Conservation (phyloP, 2,888 invertebrate genomes). For the Plagodis pulveraria region DNA sequence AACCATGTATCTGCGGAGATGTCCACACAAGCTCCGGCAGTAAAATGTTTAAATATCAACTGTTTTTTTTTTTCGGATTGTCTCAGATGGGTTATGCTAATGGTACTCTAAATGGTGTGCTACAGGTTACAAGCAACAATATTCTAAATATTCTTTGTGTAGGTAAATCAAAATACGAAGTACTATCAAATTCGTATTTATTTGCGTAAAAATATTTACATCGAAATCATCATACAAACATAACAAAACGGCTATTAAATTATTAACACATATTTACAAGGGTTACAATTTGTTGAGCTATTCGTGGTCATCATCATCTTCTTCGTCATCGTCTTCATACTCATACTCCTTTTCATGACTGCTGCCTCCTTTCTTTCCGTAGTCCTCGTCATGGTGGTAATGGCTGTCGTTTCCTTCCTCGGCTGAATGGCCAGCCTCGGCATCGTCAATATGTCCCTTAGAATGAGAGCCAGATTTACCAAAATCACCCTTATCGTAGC, state of each 20-base stretch:
- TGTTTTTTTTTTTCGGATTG: too few species aligned
- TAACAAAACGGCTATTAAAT: slow-evolving; percentile 69
- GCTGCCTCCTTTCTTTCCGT: slow-evolving; percentile 80
- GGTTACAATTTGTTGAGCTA: slow-evolving; percentile 42
- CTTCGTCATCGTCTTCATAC: slow-evolving; percentile 65
- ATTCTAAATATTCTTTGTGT: too few species aligned
- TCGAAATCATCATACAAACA: slow-evolving; percentile 64
- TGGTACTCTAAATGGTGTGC: too few species aligned
- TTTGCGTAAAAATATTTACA: slow-evolving; percentile 65
- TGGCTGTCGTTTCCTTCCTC: slow-evolving; percentile 84
- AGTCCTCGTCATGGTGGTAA: slow-evolving; percentile 82
- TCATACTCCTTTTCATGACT: slow-evolving; percentile 76
- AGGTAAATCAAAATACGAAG: too few species aligned
- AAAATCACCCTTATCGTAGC: slow-evolving; percentile 76
- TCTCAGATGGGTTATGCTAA: too few species aligned
- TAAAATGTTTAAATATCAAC: too few species aligned
- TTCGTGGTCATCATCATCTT: slow-evolving; percentile 55
- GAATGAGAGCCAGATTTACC: slow-evolving; percentile 85
- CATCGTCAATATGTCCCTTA: slow-evolving; percentile 83
- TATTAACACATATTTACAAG: slow-evolving; percentile 63
- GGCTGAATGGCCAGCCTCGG: slow-evolving; percentile 82
- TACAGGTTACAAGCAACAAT: too few species aligned
- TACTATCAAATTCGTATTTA: slow-evolving; percentile 38
- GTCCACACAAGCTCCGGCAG: too few species aligned
- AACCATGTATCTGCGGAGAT: too few species aligned